Evolutionary conservation across 2,113 vertebrate species (phyloP).

Genomic region (Actenoides lindsayi): DNA sequence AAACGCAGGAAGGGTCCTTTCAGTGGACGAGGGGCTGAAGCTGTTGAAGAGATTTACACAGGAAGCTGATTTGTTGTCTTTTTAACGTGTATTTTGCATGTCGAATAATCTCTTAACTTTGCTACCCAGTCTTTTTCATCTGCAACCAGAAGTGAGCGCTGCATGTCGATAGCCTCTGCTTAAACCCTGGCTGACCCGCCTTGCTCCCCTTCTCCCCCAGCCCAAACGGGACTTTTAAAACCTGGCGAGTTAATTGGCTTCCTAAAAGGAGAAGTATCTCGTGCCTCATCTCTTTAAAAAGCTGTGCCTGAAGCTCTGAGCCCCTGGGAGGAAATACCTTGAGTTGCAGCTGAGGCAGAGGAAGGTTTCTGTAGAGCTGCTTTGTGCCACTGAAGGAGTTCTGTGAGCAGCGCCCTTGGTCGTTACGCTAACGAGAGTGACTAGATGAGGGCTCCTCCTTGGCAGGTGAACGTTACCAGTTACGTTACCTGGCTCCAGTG

Average conservation of each 20-base stretch:
- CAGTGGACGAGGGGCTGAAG: background rate
- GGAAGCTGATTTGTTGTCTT: background rate
- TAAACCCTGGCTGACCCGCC: background rate
- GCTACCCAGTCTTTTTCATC: background rate
- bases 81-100: background rate
- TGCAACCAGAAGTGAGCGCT: background rate
- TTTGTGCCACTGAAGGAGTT: background rate
- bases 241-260: background rate
- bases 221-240: background rate
- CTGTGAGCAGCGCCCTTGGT: background rate
- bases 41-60: background rate
- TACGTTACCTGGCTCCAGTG: background rate
- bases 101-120: background rate
- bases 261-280: background rate
- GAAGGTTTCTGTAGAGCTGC: background rate
- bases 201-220: background rate
- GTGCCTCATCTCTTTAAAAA: background rate
- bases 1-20: slow-evolving; percentile 53
- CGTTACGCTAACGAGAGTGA: fast-evolving
- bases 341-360: background rate
- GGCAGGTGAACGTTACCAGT: background rate
- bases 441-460: background rate
- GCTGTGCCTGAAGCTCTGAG: background rate
- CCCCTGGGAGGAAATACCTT: background rate
- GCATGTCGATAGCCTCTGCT: background rate